Evolutionary conservation across 2,888 invertebrate genomes (phyloP), one percentile per base, ranked within the genome.

Genomic region (Drosophila pseudotakahashii): DNA sequence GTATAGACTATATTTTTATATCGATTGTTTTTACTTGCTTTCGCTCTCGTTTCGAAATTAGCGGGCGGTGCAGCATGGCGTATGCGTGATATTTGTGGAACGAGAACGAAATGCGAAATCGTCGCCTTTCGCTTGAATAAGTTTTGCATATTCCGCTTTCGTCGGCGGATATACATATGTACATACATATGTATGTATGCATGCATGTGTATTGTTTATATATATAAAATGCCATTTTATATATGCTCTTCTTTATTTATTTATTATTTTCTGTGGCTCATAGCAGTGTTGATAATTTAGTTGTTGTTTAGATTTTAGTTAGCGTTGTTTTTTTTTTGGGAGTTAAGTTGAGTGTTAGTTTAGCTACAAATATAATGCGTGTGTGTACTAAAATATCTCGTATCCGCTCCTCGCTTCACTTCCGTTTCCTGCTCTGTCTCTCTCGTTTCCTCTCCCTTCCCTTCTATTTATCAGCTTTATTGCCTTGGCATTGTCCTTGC

Each of bases 41-140:
- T 32, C n/a, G 45, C 9, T n/a, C 13, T 32, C 42, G 26, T 61
- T 59, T 61, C 23, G 36, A 66, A 61, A 62, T 39, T 62, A 62
- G 45, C 50, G 51, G 60, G 76, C 68, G 47, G 66, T 71, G 79
- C 69, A 47, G 59, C 61, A 51, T 64, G 71, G 66, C 83, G 75
- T 75, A 77, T 83, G 83, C 68, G 75, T 79, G 60, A 51, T 78
- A 68, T 73, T 75, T 66, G 67, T 44, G 67, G 42, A 64, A 53
- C 67, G 53, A 64, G 64, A 45, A 44, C 63, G 45, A 62, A 64
- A 44, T 62, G 37, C 63, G 47, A 67, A 69, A 44, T 57, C 48
- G 58, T 42, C 37, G 67, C 32, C 48, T 36, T 67, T 67, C 70
- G 68, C 39, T 57, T 57, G 57, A 36, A 57, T 67, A 64, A 64